These are phyloP conservation scores for Crossocerus cetratus DNA, from an alignment of 2,888 invertebrate species.

Conservation along the genomic window DNA sequence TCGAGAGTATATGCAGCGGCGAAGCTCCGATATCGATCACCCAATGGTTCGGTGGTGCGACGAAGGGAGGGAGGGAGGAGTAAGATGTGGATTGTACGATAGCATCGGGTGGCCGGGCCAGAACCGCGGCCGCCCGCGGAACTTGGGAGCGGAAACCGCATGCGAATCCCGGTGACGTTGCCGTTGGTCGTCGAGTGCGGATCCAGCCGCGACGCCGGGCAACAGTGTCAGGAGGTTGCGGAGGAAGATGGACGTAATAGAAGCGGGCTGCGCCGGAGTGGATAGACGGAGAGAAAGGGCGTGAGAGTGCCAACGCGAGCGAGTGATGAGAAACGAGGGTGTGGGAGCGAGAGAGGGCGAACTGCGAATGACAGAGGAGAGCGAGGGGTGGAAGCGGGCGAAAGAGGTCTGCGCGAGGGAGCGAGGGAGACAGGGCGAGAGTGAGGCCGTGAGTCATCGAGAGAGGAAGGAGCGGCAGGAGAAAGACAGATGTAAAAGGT, in stretches of 20 bases:
- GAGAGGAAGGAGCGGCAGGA: slow-evolving; percentile 2
- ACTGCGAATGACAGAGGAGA: slow-evolving; percentile 7
- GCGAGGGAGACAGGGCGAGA: not conserved
- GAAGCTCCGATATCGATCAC: slow-evolving; percentile 8
- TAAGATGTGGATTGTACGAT: slow-evolving; percentile 23
- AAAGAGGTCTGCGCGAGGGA: slow-evolving; percentile 28
- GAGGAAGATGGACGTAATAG: slow-evolving; percentile 43
- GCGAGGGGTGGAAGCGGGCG: slow-evolving; percentile 4
- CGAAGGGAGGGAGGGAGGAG: not conserved
- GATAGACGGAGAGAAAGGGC: slow-evolving; percentile 18
- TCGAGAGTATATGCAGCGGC: slow-evolving; percentile 11
- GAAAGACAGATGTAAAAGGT: slow-evolving; percentile 11
- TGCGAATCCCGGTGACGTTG: slow-evolving; percentile 42
- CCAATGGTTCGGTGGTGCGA: not conserved
- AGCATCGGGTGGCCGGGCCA: not conserved
- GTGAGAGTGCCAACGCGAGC: slow-evolving; percentile 7
- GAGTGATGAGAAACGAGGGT: not conserved
- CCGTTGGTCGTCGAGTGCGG: slow-evolving; percentile 38
- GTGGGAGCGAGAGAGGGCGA: slow-evolving; percentile 4
- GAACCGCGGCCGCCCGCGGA: slow-evolving; percentile 41
- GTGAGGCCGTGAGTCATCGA: not conserved
- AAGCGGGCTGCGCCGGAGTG: not conserved
- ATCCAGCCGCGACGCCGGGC: slow-evolving; percentile 31
- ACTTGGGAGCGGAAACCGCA: slow-evolving; percentile 51
- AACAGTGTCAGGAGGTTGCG: slow-evolving; percentile 28